These are phyloP conservation scores for Drosophila niveifrons DNA, from an alignment of 2,888 invertebrate species.

Conservation along the genomic window DNA sequence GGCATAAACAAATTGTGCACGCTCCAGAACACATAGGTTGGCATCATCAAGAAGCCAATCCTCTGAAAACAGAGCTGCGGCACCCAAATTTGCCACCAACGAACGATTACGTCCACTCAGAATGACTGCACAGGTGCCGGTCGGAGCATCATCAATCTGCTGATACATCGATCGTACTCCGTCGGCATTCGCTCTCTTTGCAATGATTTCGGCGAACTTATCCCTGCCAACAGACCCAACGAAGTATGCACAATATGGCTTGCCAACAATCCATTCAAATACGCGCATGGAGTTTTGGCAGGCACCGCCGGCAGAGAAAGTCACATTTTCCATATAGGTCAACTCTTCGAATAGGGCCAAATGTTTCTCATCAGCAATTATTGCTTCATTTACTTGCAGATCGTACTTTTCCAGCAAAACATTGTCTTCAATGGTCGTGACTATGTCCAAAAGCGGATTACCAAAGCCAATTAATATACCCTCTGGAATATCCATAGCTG, in stretches of 20 bases:
- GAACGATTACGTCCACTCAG: slow-evolving; percentile 53
- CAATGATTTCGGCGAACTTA: slow-evolving; percentile 63
- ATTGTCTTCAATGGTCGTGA: slow-evolving; percentile 57
- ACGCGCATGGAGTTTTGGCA: slow-evolving; percentile 70
- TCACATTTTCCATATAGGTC: slow-evolving; percentile 51
- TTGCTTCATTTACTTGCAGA: slow-evolving; percentile 56
- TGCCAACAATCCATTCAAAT: slow-evolving; percentile 66
- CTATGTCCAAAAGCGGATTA: slow-evolving; percentile 56
- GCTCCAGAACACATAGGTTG: slow-evolving; percentile 52
- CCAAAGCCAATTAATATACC: slow-evolving; percentile 11
- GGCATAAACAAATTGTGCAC: slow-evolving; percentile 54
- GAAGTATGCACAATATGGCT: slow-evolving; percentile 51
- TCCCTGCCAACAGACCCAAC: slow-evolving; percentile 62
- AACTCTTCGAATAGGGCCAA: slow-evolving; percentile 66
- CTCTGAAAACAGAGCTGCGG: slow-evolving; percentile 57
- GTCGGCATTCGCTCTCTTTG: slow-evolving; percentile 60
- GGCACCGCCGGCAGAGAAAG: slow-evolving; percentile 65
- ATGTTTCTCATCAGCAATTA: slow-evolving; percentile 70
- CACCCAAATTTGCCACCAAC: slow-evolving; percentile 67
- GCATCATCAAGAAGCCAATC: slow-evolving; percentile 62
- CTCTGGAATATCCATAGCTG: slow-evolving; percentile 11
- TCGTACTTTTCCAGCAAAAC: slow-evolving; percentile 67
- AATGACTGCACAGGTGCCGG: slow-evolving; percentile 67
- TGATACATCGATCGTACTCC: slow-evolving; percentile 62
- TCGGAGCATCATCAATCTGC: slow-evolving; percentile 46